phyloP scores from a whole-genome alignment of 2,797 vertebrate species.

The Apogon talboti region DNA sequence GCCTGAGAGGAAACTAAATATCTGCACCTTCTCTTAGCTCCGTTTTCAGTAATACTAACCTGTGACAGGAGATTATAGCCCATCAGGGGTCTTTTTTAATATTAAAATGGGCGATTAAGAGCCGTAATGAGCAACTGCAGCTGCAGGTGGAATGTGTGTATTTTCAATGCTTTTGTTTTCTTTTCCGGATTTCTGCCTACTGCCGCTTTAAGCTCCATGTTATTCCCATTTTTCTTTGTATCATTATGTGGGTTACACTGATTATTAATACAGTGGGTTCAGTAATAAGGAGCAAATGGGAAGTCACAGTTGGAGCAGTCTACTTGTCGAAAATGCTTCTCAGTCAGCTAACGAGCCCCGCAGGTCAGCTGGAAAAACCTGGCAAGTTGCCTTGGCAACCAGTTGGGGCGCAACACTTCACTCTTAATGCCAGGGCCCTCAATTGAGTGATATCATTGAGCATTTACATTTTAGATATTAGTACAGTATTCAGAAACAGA shows the following conservation, averaged over 20 bases:
- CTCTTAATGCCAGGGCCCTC: slow-evolving; percentile 21
- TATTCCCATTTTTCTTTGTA: background rate
- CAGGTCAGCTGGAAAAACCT: slow-evolving; percentile 60
- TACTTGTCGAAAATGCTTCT: slow-evolving; percentile 26
- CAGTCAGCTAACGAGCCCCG: slow-evolving; percentile 41
- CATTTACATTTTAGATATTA: slow-evolving; percentile 34
- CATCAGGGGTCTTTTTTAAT: too few species aligned
- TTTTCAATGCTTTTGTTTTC: too few species aligned
- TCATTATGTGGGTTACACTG: background rate
- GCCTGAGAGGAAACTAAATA: too few species aligned
- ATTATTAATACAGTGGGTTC: background rate
- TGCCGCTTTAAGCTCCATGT: background rate
- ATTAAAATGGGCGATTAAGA: slow-evolving; percentile 19
- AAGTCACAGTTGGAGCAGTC: slow-evolving; percentile 9
- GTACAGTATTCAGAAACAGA: background rate
- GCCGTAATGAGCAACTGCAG: background rate
- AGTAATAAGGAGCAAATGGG: background rate
- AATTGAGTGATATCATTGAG: slow-evolving; percentile 12
- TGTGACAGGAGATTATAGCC: too few species aligned
- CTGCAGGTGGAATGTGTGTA: too few species aligned
- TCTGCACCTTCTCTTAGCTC: too few species aligned
- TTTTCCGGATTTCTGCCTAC: too few species aligned
- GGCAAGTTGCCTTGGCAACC: slow-evolving; percentile 53
- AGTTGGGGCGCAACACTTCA: slow-evolving; percentile 33
- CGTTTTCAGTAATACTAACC: too few species aligned